A percentile compares a stretch with the other conserved stretches of the same genome.
These are phyloP conservation scores for Elgonia sp. DNA, from an alignment of 2,888 invertebrate species.

Conservation along the genomic window DNA sequence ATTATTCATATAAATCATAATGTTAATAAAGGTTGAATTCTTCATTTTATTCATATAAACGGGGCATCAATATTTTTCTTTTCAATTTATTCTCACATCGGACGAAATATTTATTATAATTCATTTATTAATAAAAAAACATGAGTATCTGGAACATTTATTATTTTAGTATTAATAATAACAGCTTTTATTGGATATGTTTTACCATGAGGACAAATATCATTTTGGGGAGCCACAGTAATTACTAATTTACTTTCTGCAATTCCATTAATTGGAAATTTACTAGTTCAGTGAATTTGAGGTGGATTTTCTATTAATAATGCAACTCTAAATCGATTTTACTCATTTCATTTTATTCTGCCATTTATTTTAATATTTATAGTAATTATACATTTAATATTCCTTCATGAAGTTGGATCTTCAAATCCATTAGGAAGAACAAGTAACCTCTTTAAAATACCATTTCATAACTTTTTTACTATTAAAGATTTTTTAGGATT, in stretches of 20 bases:
- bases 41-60: constrained; percentile 91
- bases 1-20: constrained; percentile 91
- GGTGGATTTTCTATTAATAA: constrained; percentile 93
- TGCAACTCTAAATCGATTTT: constrained; percentile 93
- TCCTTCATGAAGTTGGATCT: constrained; percentile 91
- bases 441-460: constrained; percentile 90
- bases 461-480: constrained; percentile 90
- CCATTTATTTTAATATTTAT: constrained; percentile 90
- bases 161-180: constrained; percentile 91
- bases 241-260: constrained; percentile 93
- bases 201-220: constrained; percentile 93
- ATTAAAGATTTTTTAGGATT: constrained; percentile 90
- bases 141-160: constrained; percentile 90
- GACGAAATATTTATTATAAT: constrained; percentile 89
- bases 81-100: constrained; percentile 90
- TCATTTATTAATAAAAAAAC: constrained; percentile 89
- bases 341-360: constrained; percentile 91
- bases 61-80: constrained; percentile 92
- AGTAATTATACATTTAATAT: constrained; percentile 90
- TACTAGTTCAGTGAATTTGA: constrained; percentile 91
- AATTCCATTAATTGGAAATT: constrained; percentile 90
- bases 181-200: constrained; percentile 94
- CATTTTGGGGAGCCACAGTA: constrained; percentile 93
- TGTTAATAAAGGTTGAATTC: constrained; percentile 91
- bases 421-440: constrained; percentile 90